Evolutionary conservation across 1,140 invertebrate species (phyloP), one percentile per base, ranked within the genome.

Genomic region (Psix sp.): DNA sequence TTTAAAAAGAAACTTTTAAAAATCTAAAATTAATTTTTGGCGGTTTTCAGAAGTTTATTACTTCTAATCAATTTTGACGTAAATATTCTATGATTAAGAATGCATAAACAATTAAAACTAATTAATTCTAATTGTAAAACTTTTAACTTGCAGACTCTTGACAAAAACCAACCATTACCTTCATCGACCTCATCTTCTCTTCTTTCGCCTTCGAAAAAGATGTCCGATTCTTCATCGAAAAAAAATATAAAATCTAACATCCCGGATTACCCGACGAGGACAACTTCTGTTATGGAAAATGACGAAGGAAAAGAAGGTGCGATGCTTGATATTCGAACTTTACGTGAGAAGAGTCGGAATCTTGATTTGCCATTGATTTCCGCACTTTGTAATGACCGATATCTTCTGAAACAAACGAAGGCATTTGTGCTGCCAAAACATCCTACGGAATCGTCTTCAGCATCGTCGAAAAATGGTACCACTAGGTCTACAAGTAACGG

Each of bases 281-380:
- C 7, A 16, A 24, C n/a, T 6, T 6, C 29, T 6, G 3, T 11
- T 33, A 33, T 13, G 5, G 72, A 79, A 10, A 52, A 49, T 15
- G 81, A 81, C 5, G 79, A 80, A 17, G 74, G 49, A 4, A 82
- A 82, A 31, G 80, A 81, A 10, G 83, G 87, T 18, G 85, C 85
- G 11, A 87, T 92, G 78, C 84, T 95, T 72, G 94, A 95, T 80
- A 95, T 95, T 60, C 91, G 91, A 63, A 91, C 92, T 33, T 85
- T 96, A 29, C 89, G 94, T 20, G 94, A 96, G 83, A 94, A 95
- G 86, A 95, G 94, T 86, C 92, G 93, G 68, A 93, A 95, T 77
- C 85, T 96, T 66, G 95, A 96, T 84, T 86, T 97, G 77, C 95
- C 95, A 10, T 86, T 97, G 18, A 96, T 97, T 78, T 93, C 94